Percentiles rank a stretch among this genome's conserved stretches.
Conservation (phyloP, 2,113 vertebrate genomes). For the Cromileptes altivelis region DNA sequence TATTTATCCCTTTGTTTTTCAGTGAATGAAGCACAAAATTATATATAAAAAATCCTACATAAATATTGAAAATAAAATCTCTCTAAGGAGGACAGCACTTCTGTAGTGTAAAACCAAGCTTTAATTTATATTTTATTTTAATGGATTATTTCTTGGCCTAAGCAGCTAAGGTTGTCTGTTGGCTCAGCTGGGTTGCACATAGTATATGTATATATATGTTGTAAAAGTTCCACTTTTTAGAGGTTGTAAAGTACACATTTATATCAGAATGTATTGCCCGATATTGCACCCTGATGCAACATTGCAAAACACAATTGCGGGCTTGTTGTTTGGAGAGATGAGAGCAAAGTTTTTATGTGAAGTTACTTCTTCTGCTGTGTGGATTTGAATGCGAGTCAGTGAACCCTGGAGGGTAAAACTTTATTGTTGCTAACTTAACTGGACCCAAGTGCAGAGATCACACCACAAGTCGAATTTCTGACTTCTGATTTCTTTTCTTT, state of each 20-base stretch:
- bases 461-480: neutral
- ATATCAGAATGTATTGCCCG: neutral
- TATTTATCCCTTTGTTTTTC: neutral
- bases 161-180: neutral
- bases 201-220: too few relatives aligned
- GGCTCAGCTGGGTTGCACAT: neutral
- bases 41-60: neutral
- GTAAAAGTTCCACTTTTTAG: neutral
- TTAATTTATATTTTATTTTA: neutral
- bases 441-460: neutral
- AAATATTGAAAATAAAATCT: neutral
- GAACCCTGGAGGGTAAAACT: neutral
- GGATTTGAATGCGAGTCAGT: neutral
- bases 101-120: neutral
- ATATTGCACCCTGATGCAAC: neutral
- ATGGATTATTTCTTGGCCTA: neutral
- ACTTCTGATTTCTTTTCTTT: neutral
- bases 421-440: neutral
- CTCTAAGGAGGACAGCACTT: neutral
- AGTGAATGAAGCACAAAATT: neutral
- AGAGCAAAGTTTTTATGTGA: neutral
- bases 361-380: neutral
- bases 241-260: neutral
- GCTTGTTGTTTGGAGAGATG: constrained; percentile 4
- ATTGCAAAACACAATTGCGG: neutral